Conservation (phyloP, 1,140 invertebrate genomes). For the Maconellicoccus hirsutus region DNA sequence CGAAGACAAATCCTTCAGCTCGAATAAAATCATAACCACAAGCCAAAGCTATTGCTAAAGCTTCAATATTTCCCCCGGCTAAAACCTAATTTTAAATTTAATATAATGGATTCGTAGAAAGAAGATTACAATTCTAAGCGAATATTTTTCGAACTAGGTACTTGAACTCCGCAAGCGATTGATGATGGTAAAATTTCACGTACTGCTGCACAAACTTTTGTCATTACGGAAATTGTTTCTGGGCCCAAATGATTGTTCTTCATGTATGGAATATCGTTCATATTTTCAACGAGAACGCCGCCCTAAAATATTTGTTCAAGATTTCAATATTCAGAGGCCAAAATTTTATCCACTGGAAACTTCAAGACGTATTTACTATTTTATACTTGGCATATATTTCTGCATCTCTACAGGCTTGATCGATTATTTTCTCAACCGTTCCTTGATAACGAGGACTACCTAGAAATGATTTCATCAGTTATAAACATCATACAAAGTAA, state of each 20-base stretch:
- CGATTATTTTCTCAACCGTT: slow-evolving; percentile 41
- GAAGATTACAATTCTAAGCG: no score
- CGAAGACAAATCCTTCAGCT: slow-evolving; percentile 68
- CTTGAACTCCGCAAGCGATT: slow-evolving; percentile 50
- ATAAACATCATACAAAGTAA: not conserved
- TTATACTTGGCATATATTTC: slow-evolving; percentile 43
- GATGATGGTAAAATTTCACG: slow-evolving; percentile 37
- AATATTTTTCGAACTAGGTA: slow-evolving; percentile 3
- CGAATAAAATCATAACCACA: slow-evolving; percentile 63
- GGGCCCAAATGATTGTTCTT: slow-evolving; percentile 45
- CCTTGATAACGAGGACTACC: slow-evolving; percentile 43
- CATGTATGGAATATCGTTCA: slow-evolving; percentile 73
- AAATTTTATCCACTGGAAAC: no score
- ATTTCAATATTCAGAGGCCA: not conserved
- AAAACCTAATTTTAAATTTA: slow-evolving; percentile 55
- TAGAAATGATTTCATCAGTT: slow-evolving; percentile 33
- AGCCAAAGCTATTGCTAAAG: slow-evolving; percentile 61
- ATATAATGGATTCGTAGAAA: not conserved
- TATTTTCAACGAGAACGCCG: slow-evolving; percentile 69
- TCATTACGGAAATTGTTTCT: slow-evolving; percentile 59
- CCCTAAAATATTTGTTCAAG: slow-evolving; percentile 42
- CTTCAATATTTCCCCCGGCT: slow-evolving; percentile 62
- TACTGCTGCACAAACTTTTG: slow-evolving; percentile 45
- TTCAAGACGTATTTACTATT: no score
- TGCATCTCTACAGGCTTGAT: slow-evolving; percentile 46